Percentiles rank a stretch among this genome's conserved stretches.
These are phyloP conservation scores for Cephus runcator DNA, from an alignment of 2,888 invertebrate species.

Conservation along the genomic window DNA sequence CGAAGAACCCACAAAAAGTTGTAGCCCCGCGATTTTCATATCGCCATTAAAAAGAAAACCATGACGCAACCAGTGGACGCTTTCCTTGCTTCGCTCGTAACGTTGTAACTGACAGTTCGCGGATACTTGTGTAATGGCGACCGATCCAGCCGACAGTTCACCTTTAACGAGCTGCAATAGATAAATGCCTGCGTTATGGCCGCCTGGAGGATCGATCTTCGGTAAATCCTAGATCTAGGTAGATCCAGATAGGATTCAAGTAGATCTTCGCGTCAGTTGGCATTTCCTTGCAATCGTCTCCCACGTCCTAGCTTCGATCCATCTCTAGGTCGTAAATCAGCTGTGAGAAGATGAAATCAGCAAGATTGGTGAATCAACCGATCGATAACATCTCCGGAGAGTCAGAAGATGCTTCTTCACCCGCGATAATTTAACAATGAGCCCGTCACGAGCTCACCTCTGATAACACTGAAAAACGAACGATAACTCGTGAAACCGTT, in stretches of 20 bases:
- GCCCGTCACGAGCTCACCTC: not conserved
- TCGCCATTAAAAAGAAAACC: not conserved
- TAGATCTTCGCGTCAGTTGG: not conserved
- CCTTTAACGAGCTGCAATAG: not conserved
- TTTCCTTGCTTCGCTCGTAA: not conserved
- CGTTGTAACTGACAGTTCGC: not conserved
- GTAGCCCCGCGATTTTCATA: not conserved
- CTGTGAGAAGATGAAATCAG: not conserved
- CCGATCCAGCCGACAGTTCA: not conserved
- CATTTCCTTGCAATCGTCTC: not conserved
- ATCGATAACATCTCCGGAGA: not conserved
- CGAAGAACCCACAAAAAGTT: not conserved
- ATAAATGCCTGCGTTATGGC: not conserved
- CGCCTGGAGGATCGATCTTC: not conserved
- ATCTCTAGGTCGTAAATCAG: not conserved
- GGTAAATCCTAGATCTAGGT: not conserved
- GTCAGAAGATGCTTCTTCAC: not conserved
- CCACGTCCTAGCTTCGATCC: not conserved
- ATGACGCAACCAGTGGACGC: not conserved
- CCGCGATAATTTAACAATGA: not conserved
- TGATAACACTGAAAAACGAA: not conserved
- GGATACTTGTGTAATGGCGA: not conserved
- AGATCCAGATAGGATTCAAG: not conserved
- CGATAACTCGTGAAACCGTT: not conserved
- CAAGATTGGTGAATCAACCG: not conserved